Evolutionary conservation across 2,797 vertebrate species (phyloP).

Genomic region (Tangara arthus): DNA sequence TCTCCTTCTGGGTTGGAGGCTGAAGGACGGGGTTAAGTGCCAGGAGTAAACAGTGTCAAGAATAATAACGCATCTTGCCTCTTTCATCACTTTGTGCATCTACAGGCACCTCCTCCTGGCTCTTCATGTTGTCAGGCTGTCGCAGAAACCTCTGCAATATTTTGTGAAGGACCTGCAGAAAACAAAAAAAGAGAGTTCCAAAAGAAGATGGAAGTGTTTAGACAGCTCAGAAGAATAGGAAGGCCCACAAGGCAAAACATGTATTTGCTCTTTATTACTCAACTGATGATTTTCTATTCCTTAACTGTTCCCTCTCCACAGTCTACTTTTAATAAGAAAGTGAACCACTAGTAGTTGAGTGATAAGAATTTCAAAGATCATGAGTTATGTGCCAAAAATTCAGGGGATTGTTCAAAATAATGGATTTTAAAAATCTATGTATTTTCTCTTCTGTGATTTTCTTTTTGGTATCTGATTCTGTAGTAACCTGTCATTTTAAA

Average conservation of each 20-base stretch:
- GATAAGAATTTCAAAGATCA: background rate
- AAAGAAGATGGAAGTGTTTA: background rate
- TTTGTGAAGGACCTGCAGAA: background rate
- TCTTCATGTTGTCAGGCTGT: background rate
- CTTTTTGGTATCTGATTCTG: background rate
- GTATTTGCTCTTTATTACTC: background rate
- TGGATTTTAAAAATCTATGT: rapidly evolving
- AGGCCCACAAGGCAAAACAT: background rate
- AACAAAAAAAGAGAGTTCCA: background rate
- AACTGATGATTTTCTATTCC: background rate
- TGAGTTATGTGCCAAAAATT: background rate
- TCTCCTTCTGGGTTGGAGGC: background rate
- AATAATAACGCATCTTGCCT: background rate
- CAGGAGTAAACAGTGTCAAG: background rate
- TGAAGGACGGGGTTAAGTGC: background rate
- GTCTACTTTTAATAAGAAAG: background rate
- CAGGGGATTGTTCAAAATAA: background rate
- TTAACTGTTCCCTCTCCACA: background rate
- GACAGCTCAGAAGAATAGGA: background rate
- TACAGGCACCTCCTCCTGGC: rapidly evolving
- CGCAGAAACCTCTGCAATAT: background rate
- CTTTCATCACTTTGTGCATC: background rate
- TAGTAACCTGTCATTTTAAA: background rate
- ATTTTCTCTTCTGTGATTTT: background rate
- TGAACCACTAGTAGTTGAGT: background rate